Base-by-base conservation (phyloP, 2,888 invertebrate species). In the Zootermopsis nevadensis region DNA sequence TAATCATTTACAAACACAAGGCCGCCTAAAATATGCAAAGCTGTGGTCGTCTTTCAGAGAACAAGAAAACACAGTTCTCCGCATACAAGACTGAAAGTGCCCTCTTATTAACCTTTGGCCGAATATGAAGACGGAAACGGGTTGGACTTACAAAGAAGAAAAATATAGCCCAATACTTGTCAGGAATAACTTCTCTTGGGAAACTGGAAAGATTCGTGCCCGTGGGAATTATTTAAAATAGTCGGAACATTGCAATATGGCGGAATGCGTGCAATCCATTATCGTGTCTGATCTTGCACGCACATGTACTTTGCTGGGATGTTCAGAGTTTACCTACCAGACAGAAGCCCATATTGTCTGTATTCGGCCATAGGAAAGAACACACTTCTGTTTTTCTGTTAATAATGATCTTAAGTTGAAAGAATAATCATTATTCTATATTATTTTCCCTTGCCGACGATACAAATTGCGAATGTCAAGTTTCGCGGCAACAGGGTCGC, bases 121-220 rank as follows among this genome's bases (percentile, higher is more conserved):
- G n/a, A n/a, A 27, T 60, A 60, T 60, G n/a, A 60, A 60, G 8
- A 48, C 48, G 60, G n/a, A 60, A n/a, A 48, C n/a, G 48, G 3
- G 27, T 60, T 60, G 8, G 60, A 42, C 22, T 24, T 7, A 1
- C n/a, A 6, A 60, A 27, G n/a, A 60, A 60, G n/a, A 2, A 60
- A 27, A 27, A n/a, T 60, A 60, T 60, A 60, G n/a, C 60, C 60
- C 60, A 60, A 60, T 60, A 60, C n/a, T 60, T 10, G 60, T n/a
- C 60, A 60, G 60, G 15, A 60, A 60, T 60, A 27, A 60, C 33
- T 69, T 69, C 69, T 69, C 69, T 69, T 69, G 69, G 69, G 69
- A 69, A 69, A 69, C 4, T 33, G 69, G 33, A 33, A 69, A 27
- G 69, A 69, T 31, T 33, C 69, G 8, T 31, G 69, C 19, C 15